These are phyloP conservation scores for Clostera curtula DNA, from an alignment of 2,888 invertebrate species.

Conservation along the genomic window DNA sequence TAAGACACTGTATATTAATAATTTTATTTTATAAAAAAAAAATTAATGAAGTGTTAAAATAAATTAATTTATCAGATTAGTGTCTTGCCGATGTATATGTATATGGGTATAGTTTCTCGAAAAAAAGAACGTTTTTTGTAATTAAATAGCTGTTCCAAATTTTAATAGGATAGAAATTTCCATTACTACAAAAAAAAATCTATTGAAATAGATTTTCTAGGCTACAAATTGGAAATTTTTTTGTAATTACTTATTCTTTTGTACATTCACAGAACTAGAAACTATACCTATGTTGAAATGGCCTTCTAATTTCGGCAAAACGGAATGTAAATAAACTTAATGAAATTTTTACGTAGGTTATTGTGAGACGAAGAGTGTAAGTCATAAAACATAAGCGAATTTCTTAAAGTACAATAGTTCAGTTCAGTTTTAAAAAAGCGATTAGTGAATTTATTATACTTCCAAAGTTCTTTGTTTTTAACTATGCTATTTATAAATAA, in stretches of 20 bases:
- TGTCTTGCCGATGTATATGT: slow-evolving; percentile 22
- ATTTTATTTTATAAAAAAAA: slow-evolving; percentile 21
- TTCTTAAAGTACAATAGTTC: slow-evolving; percentile 4
- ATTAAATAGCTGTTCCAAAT: too few species aligned
- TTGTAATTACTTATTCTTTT: slow-evolving; percentile 1
- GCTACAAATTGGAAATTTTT: background rate
- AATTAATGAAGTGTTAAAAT: slow-evolving; percentile 15
- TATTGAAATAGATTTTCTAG: too few species aligned
- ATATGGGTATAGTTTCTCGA: slow-evolving; percentile 31
- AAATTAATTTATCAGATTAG: slow-evolving; percentile 13
- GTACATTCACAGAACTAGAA: slow-evolving; percentile 17
- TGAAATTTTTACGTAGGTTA: slow-evolving; percentile 28
- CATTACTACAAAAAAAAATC: too few species aligned
- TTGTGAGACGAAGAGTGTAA: slow-evolving; percentile 13
- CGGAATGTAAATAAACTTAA: slow-evolving; percentile 31
- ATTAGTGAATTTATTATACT: too few species aligned
- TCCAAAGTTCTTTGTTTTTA: background rate
- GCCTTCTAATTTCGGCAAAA: slow-evolving; percentile 35
- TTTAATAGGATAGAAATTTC: too few species aligned
- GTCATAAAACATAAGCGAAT: slow-evolving; percentile 16
- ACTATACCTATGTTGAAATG: slow-evolving; percentile 33
- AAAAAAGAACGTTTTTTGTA: slow-evolving; percentile 1
- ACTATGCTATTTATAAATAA: background rate
- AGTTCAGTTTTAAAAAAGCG: too few species aligned
- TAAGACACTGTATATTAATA: slow-evolving; percentile 26